Evolutionary conservation across 2,888 invertebrate species (phyloP), one percentile per base, ranked within the genome.

Genomic region (Stictocephala bisonia): DNA sequence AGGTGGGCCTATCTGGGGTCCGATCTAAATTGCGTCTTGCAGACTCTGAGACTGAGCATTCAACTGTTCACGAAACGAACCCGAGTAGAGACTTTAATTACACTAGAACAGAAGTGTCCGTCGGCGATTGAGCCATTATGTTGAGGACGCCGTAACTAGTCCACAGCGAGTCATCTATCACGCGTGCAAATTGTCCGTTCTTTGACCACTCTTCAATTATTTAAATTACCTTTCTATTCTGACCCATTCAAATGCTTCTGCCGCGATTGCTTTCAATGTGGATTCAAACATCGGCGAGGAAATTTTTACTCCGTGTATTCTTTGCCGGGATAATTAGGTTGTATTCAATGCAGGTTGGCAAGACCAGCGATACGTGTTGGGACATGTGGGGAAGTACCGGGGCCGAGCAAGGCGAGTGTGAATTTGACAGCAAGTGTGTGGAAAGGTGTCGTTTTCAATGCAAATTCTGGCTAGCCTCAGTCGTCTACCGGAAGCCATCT

Each of bases 171-270:
- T 40, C 22, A 51, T 69, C 69, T 50, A 69, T 69, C 69, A 69
- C 40, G 29, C 50, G 18, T 69, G 69, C 69, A 69, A 69, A 69
- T 69, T 69, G 69, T 69, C 56, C 31, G 24, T 27, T 22, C 60
- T 60, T 60, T 20, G 60, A 60, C 60, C 60, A 60, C 60, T 60
- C 60, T 69, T 69, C 69, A 53, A 69, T 69, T 69, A 69, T 69
- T 69, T 69, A 69, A 69, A 69, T 69, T 69, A 53, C 69, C 69
- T 69, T 69, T 69, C 69, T 69, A 41, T 51, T 69, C 56, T 53
- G 53, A 40, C 50, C 69, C 56, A 69, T 69, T 69, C 69, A 69
- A 53, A 69, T 41, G 69, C 18, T 27, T 67, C 67, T 40, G 15
- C 11, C 3, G 35, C 35, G 60, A 60, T 60, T 60, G 60, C 60